Percentiles rank a stretch among this genome's conserved stretches.
These are phyloP conservation scores for Callospermophilus lateralis DNA, from an alignment of 2,113 vertebrate genomes.

Conservation along the genomic window DNA sequence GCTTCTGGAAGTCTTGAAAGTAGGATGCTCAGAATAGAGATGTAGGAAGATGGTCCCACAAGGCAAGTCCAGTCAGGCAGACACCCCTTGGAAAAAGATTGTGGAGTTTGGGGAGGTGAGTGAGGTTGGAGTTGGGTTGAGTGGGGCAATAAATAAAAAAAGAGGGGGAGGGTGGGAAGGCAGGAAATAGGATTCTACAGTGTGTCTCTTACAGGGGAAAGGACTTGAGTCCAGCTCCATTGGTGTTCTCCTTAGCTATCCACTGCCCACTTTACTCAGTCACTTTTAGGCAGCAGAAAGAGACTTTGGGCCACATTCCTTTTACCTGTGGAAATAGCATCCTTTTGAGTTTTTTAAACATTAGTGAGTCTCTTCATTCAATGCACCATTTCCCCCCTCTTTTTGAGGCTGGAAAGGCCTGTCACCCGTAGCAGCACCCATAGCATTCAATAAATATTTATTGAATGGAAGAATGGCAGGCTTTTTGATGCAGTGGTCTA, in stretches of 20 bases:
- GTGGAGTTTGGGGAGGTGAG: neutral
- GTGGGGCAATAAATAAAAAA: neutral
- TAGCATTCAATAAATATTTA: constrained; percentile 2
- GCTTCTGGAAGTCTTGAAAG: neutral
- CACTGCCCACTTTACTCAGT: neutral
- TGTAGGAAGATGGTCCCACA: neutral
- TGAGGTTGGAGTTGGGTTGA: neutral
- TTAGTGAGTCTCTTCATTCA: neutral
- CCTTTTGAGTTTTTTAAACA: neutral
- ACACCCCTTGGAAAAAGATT: neutral
- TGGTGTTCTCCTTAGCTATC: too few species aligned
- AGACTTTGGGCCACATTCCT: neutral
- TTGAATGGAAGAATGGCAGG: neutral
- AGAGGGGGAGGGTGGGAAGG: accelerated
- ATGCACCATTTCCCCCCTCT: neutral
- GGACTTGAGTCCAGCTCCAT: neutral
- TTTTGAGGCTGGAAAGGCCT: neutral
- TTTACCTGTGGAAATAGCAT: neutral
- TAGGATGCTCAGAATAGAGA: neutral
- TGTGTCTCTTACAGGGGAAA: neutral
- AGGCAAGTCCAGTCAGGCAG: neutral
- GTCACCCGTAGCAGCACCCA: neutral
- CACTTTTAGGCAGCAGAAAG: neutral
- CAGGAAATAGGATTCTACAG: neutral
- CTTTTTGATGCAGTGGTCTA: neutral